Evolutionary conservation across 1,140 invertebrate species (phyloP).

Genomic region (Stegodyphus mimosarum): DNA sequence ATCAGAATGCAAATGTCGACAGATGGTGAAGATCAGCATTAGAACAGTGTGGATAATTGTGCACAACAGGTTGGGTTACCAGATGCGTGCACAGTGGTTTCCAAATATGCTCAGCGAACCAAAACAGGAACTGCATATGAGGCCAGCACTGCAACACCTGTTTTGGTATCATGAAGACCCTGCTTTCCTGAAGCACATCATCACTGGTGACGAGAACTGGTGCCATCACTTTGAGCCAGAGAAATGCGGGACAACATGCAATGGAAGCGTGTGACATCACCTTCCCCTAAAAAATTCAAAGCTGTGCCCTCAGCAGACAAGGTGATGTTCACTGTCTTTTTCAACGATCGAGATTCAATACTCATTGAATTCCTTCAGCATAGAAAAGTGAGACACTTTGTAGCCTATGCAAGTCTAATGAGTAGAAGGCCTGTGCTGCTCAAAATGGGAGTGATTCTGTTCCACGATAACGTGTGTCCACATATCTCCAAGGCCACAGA

Average conservation of each 20-base stretch:
- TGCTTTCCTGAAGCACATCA: no score
- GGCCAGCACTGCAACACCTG: no score
- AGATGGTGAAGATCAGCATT: slow-evolving; percentile 12
- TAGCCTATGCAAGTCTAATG: neutral
- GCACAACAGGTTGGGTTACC: neutral
- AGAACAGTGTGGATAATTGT: neutral
- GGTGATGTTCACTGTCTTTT: slow-evolving; percentile 6
- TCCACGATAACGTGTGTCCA: slow-evolving; percentile 18
- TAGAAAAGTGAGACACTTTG: slow-evolving; percentile 12
- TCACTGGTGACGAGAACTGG: no score
- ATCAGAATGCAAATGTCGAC: no score
- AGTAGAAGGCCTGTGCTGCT: slow-evolving; percentile 15
- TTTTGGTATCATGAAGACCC: no score
- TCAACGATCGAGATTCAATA: neutral
- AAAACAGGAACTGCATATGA: neutral
- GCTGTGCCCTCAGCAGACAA: neutral
- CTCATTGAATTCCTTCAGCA: neutral
- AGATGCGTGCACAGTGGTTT: neutral
- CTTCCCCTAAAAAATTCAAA: no score
- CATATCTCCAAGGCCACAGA: slow-evolving; percentile 1
- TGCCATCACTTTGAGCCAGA: no score
- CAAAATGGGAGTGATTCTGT: slow-evolving; percentile 19
- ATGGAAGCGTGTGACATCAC: no score
- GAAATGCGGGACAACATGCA: no score
- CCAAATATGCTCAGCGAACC: neutral